Base-by-base conservation (phyloP, 1,140 invertebrate species). In the Radopholus similis region DNA sequence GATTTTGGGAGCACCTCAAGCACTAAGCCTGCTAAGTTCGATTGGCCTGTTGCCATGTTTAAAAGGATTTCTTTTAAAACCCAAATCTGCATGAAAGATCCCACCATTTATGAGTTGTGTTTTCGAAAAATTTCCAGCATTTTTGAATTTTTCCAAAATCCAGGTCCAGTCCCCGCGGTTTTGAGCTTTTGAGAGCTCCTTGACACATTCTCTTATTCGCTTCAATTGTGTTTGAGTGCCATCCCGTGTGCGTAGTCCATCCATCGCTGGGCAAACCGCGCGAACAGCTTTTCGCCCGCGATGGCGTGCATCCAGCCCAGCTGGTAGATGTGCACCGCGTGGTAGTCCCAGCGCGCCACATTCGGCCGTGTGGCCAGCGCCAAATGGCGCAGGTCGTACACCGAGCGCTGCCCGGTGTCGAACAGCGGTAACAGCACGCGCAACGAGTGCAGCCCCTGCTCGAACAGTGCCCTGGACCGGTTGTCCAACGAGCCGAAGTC, bases 321-420 rank as follows among this genome's bases (percentile, higher is more conserved):
- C 23, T 47, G 40, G 1, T 21, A 40, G 11, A 62, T 28, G 18
- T 62, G 59, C 21, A 62, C 42, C 28, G 28, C 40, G 30, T 62
- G 59, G 30, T 62, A 62, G 18, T 62, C 59, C 38, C 21, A 47
- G 30, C 59, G 38, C 2, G 59, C 59, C 42, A 49, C 28, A 23
- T 62, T 62, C n/a, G 59, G 59, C 28, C 32, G 1, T 40, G 21
- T 60, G 30, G 21, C 32, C 49, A 44, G n/a, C 18, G 23, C 18
- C 1, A 62, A 21, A 42, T 62, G 59, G 21, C 59, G 42, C 5
- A 62, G n/a, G 18, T 62, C 59, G 49, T 62, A 62, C 18, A 62
- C 4, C 28, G 59, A 62, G 32, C 59, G 40, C n/a, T 47, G 40
- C 28, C 59, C 59, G 30, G 21, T 28, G 47, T 62, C 59, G 32